Evolutionary conservation across 2,888 invertebrate genomes (phyloP).

Genomic region (Callosobruchus maculatus): DNA sequence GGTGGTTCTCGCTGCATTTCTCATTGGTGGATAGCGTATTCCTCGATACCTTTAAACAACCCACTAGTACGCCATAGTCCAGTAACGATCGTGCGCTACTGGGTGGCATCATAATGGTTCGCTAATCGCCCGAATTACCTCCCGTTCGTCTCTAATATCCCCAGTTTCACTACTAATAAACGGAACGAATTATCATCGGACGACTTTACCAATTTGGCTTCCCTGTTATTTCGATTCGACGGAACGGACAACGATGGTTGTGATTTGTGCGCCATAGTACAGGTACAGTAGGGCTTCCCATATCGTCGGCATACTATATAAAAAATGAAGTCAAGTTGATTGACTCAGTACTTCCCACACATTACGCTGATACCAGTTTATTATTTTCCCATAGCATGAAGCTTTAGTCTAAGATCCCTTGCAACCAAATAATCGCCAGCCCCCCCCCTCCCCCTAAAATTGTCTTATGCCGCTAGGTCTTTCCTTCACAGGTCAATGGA

Average conservation of each 20-base stretch:
- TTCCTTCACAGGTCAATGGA: too few relatives aligned
- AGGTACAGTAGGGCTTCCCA: background rate
- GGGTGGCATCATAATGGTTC: slow-evolving; percentile 34
- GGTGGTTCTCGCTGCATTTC: too few relatives aligned
- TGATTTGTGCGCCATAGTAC: background rate
- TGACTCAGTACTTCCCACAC: too few relatives aligned
- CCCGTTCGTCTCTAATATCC: slow-evolving; percentile 35
- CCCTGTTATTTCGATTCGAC: slow-evolving; percentile 30
- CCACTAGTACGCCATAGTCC: background rate
- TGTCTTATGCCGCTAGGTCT: too few relatives aligned
- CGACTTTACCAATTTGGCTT: slow-evolving; percentile 36
- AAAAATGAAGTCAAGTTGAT: too few relatives aligned
- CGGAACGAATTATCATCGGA: slow-evolving; percentile 37
- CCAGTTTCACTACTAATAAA: slow-evolving; percentile 38
- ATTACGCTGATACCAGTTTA: too few relatives aligned
- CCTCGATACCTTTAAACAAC: background rate
- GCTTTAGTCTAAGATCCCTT: too few relatives aligned
- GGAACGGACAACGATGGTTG: background rate
- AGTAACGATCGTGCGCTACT: slow-evolving; percentile 39
- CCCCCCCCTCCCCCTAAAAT: too few relatives aligned
- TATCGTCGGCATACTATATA: too few relatives aligned
- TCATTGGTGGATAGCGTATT: too few relatives aligned
- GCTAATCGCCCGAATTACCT: background rate
- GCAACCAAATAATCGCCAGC: too few relatives aligned
- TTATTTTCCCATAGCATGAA: too few relatives aligned